Base-by-base conservation (phyloP, 2,888 invertebrate species). In the Resseliella maxima region DNA sequence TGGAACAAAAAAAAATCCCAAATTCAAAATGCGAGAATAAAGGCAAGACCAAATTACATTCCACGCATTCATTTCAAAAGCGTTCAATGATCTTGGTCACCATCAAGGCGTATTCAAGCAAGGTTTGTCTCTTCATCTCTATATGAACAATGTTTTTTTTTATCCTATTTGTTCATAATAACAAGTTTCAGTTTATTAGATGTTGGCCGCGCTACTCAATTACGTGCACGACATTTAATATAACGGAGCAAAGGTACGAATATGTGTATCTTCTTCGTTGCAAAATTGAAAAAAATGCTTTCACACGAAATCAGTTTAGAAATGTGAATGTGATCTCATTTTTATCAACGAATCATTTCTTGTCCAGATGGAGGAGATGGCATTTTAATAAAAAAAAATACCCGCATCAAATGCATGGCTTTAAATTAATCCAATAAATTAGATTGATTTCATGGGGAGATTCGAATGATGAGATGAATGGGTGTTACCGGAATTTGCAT, bases 241-340 rank as follows among this genome's bases (percentile, higher is more conserved):
- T 59, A 59, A 59, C 59, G 59, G 59, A n/a, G 27, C n/a, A 24
- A 59, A 59, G 27, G 59, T 59, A 59, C 27, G 18, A 59, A 59
- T 59, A 50, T 50, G 2, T 50, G 21, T 50, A 21, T 50, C 50
- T 2, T 50, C 50, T 21, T 18, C 10, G 50, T 8, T 50, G 50
- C 50, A 8, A 21, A 50, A 2, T 12, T 2, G 21, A 21, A 12
- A 21, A 50, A 50, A 50, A 50, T 50, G 2, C 50, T 50, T 50
- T 50, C 50, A 21, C 50, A 50, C 18, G 50, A 50, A 50, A 50
- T 41, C 41, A 41, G 18, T 50, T 50, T 59, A 8, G 27, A 27
- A 59, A 59, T 59, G 59, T 59, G 59, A 59, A 59, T 59, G 59
- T 59, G 59, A 59, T 59, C 59, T 59, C 59, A 59, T 59, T 59